A percentile compares a stretch with the other conserved stretches of the same genome.
phyloP scores from a whole-genome alignment of 2,113 vertebrate genomes.

The Muscicapa adusta region DNA sequence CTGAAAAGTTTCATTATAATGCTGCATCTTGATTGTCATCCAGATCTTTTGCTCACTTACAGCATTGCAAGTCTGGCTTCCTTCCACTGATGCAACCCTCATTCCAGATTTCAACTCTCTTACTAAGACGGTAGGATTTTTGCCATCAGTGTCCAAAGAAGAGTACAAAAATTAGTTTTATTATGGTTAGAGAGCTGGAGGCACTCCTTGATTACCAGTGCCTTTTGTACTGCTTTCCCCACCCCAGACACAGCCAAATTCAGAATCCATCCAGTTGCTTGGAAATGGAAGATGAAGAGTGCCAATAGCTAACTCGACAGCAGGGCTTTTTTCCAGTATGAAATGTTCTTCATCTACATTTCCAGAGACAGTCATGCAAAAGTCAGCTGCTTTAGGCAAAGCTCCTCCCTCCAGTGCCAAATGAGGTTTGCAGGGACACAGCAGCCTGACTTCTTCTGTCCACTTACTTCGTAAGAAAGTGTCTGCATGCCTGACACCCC shows the following conservation, averaged over 20 bases:
- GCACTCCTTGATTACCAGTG: not conserved
- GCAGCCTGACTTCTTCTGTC: not conserved
- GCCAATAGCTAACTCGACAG: not conserved
- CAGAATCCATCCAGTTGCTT: not conserved
- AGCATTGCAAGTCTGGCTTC: constrained; percentile 5
- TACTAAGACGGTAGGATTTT: not conserved
- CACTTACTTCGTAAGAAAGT: not conserved
- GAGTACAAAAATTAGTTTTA: not conserved
- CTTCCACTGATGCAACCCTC: not conserved
- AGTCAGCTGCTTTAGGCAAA: not conserved
- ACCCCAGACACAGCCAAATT: not conserved
- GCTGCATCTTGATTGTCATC: not conserved
- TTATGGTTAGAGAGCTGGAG: not conserved
- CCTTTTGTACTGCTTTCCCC: not conserved
- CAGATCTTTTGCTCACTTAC: constrained; percentile 6
- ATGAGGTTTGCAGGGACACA: not conserved
- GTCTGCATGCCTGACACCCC: not conserved
- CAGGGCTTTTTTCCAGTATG: not conserved
- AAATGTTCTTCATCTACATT: constrained; percentile 26
- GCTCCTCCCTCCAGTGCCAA: not conserved
- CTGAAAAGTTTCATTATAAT: not conserved
- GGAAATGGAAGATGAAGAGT: not conserved
- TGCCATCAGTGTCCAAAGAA: not conserved
- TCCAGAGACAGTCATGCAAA: not conserved
- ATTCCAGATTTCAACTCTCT: not conserved